Evolutionary conservation across 2,888 invertebrate genomes (phyloP).

Genomic region (Heliconius sara): DNA sequence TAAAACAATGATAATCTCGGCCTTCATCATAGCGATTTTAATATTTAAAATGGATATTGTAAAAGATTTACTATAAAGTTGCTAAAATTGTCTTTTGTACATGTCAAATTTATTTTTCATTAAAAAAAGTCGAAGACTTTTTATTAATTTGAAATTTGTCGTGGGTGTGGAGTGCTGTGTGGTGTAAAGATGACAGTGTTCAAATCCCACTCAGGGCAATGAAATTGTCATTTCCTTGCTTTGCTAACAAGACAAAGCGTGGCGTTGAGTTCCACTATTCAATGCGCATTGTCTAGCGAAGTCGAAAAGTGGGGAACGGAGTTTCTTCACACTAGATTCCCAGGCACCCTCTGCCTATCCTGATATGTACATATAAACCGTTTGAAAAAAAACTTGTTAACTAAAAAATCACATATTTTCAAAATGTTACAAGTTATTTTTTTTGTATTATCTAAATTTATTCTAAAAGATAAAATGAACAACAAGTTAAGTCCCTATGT

Average conservation of each 20-base stretch:
- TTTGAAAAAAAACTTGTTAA: too few relatives aligned
- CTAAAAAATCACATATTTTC: too few relatives aligned
- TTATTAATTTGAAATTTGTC: too few relatives aligned
- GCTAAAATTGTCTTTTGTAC: background rate
- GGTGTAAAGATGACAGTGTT: background rate
- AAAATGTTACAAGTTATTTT: too few relatives aligned
- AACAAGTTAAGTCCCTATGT: background rate
- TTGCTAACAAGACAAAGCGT: background rate
- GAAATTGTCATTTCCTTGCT: background rate
- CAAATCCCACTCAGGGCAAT: background rate
- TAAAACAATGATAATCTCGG: constrained; percentile 22
- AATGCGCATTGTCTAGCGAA: background rate
- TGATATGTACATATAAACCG: too few relatives aligned
- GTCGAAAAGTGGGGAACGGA: background rate
- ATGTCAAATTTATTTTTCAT: background rate
- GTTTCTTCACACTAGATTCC: background rate
- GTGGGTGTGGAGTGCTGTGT: too few relatives aligned
- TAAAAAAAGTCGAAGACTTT: background rate
- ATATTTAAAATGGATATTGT: constrained; percentile 11
- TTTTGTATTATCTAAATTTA: too few relatives aligned
- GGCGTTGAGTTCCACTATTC: background rate
- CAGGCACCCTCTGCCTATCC: background rate
- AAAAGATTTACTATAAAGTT: background rate
- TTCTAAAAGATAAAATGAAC: too few relatives aligned
- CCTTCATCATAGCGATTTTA: constrained; percentile 6